phyloP scores from a whole-genome alignment of 2,113 vertebrate genomes.

The human region GRCh38 chr6:41586501-41587000 shows the following conservation, averaged over 20 bases:
- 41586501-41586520: neutral
- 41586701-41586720: neutral
- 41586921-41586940: slow-evolving; percentile 61
- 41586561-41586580: neutral
- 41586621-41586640: slow-evolving; percentile 92
- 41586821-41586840: slow-evolving; percentile 75
- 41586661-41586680: slow-evolving; percentile 94
- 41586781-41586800: slow-evolving; percentile 41
- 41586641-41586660: slow-evolving; percentile 96
- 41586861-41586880: slow-evolving; percentile 72
- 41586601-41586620: slow-evolving; percentile 91
- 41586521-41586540: slow-evolving; percentile 32
- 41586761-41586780: slow-evolving; percentile 63
- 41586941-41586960: slow-evolving; percentile 26
- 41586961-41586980: slow-evolving; percentile 61
- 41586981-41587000: slow-evolving; percentile 83
- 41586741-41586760: slow-evolving; percentile 63
- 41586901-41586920: slow-evolving; percentile 65
- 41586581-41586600: slow-evolving; percentile 44
- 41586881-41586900: slow-evolving; percentile 61
- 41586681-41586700: slow-evolving; percentile 56
- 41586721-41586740: slow-evolving; percentile 19
- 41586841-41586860: slow-evolving; percentile 78
- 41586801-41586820: slow-evolving; percentile 68
- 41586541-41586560: neutral